Evolutionary conservation across 2,797 vertebrate genomes (phyloP).

Genomic region (Pipistrellus nathusii): DNA sequence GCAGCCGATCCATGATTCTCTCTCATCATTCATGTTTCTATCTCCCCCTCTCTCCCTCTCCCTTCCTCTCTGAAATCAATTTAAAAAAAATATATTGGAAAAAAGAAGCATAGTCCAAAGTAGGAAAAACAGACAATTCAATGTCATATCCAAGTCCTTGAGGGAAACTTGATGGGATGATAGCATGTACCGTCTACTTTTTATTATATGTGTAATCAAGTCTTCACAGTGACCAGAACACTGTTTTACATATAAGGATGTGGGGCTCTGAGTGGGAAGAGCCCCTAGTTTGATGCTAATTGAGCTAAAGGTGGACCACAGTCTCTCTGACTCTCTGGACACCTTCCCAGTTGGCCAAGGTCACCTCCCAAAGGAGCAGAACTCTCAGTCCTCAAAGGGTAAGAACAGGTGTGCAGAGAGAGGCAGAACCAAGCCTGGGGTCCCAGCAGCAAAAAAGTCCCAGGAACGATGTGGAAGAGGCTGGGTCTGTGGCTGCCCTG

Average conservation of each 20-base stretch:
- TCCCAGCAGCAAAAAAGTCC: fast-evolving
- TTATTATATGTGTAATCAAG: background rate
- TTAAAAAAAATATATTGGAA: no score
- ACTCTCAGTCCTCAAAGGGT: no score
- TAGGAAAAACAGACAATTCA: background rate
- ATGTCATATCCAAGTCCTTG: background rate
- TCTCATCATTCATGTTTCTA: no score
- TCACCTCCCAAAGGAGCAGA: background rate
- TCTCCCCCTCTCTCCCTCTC: no score
- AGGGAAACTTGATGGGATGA: background rate
- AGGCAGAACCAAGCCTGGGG: fast-evolving
- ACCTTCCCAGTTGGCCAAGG: background rate
- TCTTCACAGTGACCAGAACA: background rate
- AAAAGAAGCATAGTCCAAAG: background rate
- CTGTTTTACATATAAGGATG: background rate
- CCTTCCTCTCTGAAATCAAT: no score
- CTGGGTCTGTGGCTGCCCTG: fast-evolving
- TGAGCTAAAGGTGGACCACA: background rate
- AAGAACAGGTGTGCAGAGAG: background rate
- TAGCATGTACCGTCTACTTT: background rate
- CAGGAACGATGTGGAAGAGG: fast-evolving
- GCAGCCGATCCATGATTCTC: no score
- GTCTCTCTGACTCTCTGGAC: background rate
- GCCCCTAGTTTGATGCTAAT: fast-evolving
- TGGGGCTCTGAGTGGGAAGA: background rate